These are phyloP conservation scores for Brenthis daphne DNA, from an alignment of 2,888 invertebrate genomes.

Conservation along the genomic window DNA sequence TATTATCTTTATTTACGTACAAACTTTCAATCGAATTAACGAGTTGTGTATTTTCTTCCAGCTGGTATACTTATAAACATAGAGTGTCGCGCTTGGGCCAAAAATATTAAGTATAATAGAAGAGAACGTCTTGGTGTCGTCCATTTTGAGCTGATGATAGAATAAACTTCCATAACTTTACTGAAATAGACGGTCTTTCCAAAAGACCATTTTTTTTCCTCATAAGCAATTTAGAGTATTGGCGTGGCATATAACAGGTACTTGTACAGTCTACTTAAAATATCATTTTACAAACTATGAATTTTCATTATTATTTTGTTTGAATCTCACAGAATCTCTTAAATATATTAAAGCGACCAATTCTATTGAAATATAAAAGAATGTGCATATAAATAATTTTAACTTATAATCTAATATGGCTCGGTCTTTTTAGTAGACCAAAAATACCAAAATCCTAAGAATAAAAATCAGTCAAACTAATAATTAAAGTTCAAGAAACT, in stretches of 20 bases:
- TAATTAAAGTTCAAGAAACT: too few species aligned
- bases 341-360: too few species aligned
- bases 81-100: conserved; percentile 95
- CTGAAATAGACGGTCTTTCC: conserved; percentile 24
- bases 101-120: conserved; percentile 88
- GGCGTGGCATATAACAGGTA: neutral
- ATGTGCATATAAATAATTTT: too few species aligned
- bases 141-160: conserved; percentile 83
- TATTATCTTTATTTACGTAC: too few species aligned
- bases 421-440: too few species aligned
- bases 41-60: conserved; percentile 46
- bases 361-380: too few species aligned
- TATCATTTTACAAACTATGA: too few species aligned
- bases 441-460: too few species aligned
- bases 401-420: too few species aligned
- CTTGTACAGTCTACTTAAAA: neutral
- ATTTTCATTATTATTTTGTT: too few species aligned
- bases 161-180: conserved; percentile 51
- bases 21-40: neutral
- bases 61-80: conserved; percentile 86
- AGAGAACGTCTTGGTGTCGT: conserved; percentile 85
- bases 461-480: too few species aligned
- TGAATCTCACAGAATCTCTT: too few species aligned
- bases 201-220: conserved; percentile 21
- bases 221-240: neutral